These are phyloP conservation scores for Tenthredo scrophulariae DNA, from an alignment of 2,888 invertebrate genomes.

Conservation along the genomic window DNA sequence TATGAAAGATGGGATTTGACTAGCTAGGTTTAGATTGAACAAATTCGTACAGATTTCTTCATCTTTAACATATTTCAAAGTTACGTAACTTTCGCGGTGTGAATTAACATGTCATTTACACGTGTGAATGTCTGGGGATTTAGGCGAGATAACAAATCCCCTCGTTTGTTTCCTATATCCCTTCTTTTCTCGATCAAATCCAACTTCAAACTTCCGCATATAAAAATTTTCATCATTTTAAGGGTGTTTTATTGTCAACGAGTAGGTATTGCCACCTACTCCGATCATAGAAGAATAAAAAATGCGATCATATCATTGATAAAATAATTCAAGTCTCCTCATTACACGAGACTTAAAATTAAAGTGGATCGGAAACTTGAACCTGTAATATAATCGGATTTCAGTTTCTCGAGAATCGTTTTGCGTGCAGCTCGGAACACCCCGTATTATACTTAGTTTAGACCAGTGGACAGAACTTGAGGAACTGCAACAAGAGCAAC, in stretches of 20 bases:
- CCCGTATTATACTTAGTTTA: conserved; percentile 1
- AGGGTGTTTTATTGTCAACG: background rate
- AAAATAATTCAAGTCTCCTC: background rate
- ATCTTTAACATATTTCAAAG: background rate
- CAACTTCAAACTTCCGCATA: background rate
- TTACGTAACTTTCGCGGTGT: conserved; percentile 4
- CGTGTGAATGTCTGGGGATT: background rate
- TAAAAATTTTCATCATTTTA: background rate
- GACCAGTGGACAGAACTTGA: background rate
- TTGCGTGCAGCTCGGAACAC: background rate
- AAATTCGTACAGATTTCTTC: background rate
- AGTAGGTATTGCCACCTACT: background rate
- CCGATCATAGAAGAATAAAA: background rate
- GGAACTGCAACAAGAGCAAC: conserved; percentile 40
- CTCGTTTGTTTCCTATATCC: background rate
- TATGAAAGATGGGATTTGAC: background rate
- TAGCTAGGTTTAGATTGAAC: background rate
- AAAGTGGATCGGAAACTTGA: background rate
- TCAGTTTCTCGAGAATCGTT: conserved; percentile 4
- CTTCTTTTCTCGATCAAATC: background rate
- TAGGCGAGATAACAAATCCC: conserved; percentile 6
- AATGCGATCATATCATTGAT: background rate
- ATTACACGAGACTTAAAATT: background rate
- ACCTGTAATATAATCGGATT: conserved; percentile 14
- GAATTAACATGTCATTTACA: background rate